Evolutionary conservation across 1,140 invertebrate genomes (phyloP).

Genomic region (Holcopasites calliopsidis): DNA sequence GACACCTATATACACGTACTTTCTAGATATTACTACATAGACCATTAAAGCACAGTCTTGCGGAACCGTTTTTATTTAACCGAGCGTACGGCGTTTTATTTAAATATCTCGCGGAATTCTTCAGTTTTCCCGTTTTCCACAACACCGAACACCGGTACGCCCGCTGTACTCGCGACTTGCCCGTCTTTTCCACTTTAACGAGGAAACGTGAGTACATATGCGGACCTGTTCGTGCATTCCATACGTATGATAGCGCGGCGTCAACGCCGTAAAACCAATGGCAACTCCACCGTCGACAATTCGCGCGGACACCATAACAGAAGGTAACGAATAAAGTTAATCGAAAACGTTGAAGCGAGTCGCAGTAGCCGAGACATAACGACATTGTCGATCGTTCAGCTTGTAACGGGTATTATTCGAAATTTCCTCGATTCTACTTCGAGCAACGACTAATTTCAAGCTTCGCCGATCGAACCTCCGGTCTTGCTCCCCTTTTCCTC

Average conservation of each 20-base stretch:
- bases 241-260: background rate
- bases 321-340: constrained; percentile 46
- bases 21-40: too few species aligned
- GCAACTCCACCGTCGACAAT: background rate
- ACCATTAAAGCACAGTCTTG: constrained; percentile 28
- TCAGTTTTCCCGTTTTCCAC: constrained; percentile 6
- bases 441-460: constrained; percentile 28
- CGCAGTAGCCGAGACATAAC: constrained; percentile 27
- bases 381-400: constrained; percentile 21
- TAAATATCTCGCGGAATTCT: constrained; percentile 15
- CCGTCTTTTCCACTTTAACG: constrained; percentile 18
- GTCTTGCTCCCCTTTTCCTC: background rate
- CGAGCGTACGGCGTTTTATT: background rate
- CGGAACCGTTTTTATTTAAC: background rate
- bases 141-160: background rate
- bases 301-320: constrained; percentile 18
- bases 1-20: too few species aligned
- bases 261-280: constrained; percentile 14
- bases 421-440: constrained; percentile 23
- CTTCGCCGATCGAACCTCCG: constrained; percentile 26
- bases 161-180: background rate
- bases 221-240: background rate
- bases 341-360: constrained; percentile 8
- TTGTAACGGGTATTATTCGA: constrained; percentile 33
- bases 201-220: background rate